Percentiles rank a stretch among this genome's conserved stretches.
These are phyloP conservation scores for Acanthosepion lycidas DNA, from an alignment of 2,888 invertebrate genomes.

Conservation along the genomic window DNA sequence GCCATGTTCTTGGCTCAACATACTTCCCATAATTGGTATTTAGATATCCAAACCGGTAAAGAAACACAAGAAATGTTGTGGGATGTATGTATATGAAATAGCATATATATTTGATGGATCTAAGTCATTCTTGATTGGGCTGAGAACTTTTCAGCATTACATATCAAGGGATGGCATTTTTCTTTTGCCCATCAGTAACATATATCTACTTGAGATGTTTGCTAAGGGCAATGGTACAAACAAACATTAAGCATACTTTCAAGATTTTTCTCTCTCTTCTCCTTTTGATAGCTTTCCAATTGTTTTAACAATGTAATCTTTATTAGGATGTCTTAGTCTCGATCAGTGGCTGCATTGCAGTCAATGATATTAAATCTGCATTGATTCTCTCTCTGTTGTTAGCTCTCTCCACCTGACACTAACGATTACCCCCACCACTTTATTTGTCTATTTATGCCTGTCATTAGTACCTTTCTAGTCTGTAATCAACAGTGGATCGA, in stretches of 20 bases:
- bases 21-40: no score
- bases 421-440: neutral
- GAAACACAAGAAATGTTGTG: no score
- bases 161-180: no score
- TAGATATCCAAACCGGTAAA: no score
- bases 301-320: neutral
- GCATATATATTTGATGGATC: no score
- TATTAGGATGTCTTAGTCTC: neutral
- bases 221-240: neutral
- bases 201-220: neutral
- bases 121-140: no score
- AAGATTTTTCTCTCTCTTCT: neutral
- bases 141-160: no score
- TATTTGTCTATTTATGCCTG: neutral
- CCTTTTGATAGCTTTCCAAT: slow-evolving; percentile 3
- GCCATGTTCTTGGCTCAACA: no score
- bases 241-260: neutral
- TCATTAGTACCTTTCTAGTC: slow-evolving; percentile 17
- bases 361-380: neutral
- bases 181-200: neutral
- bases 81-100: no score
- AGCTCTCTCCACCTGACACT: neutral
- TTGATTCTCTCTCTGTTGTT: neutral
- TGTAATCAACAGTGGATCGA: neutral
- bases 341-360: slow-evolving; percentile 21